phyloP scores from a whole-genome alignment of 2,888 invertebrate species.

The Metalampra italica region DNA sequence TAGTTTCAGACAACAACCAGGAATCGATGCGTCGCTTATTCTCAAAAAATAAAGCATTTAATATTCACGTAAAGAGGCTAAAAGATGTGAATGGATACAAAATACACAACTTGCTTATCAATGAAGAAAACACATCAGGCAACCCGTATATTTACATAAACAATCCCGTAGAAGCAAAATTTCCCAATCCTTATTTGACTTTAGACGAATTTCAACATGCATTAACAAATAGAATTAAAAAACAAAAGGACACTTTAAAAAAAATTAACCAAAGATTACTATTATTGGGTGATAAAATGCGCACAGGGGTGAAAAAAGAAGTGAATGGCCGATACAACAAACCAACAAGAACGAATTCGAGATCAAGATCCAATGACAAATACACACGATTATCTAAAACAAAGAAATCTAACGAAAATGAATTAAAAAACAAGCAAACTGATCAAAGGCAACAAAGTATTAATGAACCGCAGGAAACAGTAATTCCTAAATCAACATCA shows the following conservation, averaged over 20 bases:
- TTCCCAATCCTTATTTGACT: constrained; percentile 49
- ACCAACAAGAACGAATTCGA: not conserved
- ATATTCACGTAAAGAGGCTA: constrained; percentile 50
- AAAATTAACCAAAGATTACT: not conserved
- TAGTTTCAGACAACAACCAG: not conserved
- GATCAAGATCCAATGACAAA: not conserved
- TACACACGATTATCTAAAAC: not conserved
- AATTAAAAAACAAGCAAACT: not conserved
- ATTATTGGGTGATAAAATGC: too few relatives aligned
- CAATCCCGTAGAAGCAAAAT: constrained; percentile 59
- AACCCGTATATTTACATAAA: constrained; percentile 51
- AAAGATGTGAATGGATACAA: constrained; percentile 59
- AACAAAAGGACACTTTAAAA: constrained; percentile 23
- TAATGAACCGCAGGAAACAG: not conserved
- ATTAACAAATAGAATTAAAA: constrained; percentile 27
- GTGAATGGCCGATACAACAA: not conserved
- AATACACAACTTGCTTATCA: constrained; percentile 49
- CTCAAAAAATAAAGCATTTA: constrained; percentile 32
- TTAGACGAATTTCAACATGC: constrained; percentile 48
- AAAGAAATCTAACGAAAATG: not conserved
- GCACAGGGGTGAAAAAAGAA: too few relatives aligned
- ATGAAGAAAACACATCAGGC: constrained; percentile 18
- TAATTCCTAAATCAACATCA: not conserved
- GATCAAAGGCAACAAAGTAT: too few relatives aligned
- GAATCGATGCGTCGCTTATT: constrained; percentile 31